Conservation (phyloP, 2,888 invertebrate species). For the Axea sp. region DNA sequence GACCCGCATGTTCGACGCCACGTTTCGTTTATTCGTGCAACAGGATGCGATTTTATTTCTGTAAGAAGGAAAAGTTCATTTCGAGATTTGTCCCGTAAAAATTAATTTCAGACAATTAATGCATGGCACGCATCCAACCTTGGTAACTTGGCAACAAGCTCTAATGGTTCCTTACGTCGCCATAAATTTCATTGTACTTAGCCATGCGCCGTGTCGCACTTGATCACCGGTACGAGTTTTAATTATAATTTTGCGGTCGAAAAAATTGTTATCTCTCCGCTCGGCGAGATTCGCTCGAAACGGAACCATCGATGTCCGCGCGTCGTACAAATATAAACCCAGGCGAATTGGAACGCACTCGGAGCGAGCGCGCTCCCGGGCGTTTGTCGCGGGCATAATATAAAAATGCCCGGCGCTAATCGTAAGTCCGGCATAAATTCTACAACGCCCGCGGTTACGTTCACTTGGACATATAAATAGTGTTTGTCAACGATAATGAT, state of each 20-base stretch:
- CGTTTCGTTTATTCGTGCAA: background rate
- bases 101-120: constrained; percentile 69
- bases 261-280: constrained; percentile 48
- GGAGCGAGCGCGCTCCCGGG: background rate
- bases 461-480: constrained; percentile 23
- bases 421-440: constrained; percentile 32
- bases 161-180: constrained; percentile 64
- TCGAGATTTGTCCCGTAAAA: constrained; percentile 64
- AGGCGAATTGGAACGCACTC: constrained; percentile 35
- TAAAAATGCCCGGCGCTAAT: constrained; percentile 16
- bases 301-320: constrained; percentile 2
- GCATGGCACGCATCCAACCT: constrained; percentile 65
- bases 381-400: constrained; percentile 9
- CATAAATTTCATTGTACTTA: constrained; percentile 69
- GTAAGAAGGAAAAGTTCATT: constrained; percentile 52
- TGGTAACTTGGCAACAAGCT: constrained; percentile 63
- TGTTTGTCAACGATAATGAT: constrained; percentile 29
- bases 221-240: constrained; percentile 54
- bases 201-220: constrained; percentile 62
- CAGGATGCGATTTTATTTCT: constrained; percentile 54
- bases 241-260: constrained; percentile 58
- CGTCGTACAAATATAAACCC: constrained; percentile 39
- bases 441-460: constrained; percentile 10
- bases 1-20: background rate
- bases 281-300: constrained; percentile 23